These are phyloP conservation scores for Argentina silus DNA, from an alignment of 2,797 vertebrate species.

Conservation along the genomic window DNA sequence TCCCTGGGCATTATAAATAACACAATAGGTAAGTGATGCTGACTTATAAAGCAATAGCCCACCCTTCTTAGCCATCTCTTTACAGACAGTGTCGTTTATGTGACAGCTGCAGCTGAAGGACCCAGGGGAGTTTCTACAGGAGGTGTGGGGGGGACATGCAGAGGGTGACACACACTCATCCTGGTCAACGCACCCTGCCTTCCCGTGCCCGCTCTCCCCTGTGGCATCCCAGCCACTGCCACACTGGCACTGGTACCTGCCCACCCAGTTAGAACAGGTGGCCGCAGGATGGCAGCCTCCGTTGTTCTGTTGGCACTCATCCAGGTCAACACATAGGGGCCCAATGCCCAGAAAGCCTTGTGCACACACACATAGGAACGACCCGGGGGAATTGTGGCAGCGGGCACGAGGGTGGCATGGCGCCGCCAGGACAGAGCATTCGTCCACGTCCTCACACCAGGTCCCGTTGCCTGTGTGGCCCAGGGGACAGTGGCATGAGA, in stretches of 20 bases:
- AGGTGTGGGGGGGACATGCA: slow-evolving; percentile 60
- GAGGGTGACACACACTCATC: slow-evolving; percentile 72
- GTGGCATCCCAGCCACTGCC: slow-evolving; percentile 69
- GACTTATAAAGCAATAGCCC: slow-evolving; percentile 52
- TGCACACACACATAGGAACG: slow-evolving; percentile 75
- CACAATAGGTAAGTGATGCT: neutral
- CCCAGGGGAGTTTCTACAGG: slow-evolving; percentile 75
- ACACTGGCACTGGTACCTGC: slow-evolving; percentile 77
- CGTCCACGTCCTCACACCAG: slow-evolving; percentile 80
- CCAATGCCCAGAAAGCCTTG: slow-evolving; percentile 72
- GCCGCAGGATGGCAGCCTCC: slow-evolving; percentile 75
- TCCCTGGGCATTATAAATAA: neutral
- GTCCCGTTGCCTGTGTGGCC: slow-evolving; percentile 78
- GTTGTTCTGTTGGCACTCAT: slow-evolving; percentile 76
- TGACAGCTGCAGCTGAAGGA: slow-evolving; percentile 77
- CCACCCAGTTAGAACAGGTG: slow-evolving; percentile 73
- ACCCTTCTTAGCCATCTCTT: slow-evolving; percentile 65
- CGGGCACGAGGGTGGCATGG: slow-evolving; percentile 71
- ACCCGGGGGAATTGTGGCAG: slow-evolving; percentile 81
- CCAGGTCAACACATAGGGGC: slow-evolving; percentile 74
- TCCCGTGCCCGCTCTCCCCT: slow-evolving; percentile 57
- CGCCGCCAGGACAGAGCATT: slow-evolving; percentile 64
- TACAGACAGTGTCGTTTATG: slow-evolving; percentile 54
- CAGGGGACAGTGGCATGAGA: slow-evolving; percentile 75
- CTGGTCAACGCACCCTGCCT: slow-evolving; percentile 71